Evolutionary conservation across 2,888 invertebrate genomes (phyloP), one percentile per base, ranked within the genome.

Genomic region (Melanargia galathea): DNA sequence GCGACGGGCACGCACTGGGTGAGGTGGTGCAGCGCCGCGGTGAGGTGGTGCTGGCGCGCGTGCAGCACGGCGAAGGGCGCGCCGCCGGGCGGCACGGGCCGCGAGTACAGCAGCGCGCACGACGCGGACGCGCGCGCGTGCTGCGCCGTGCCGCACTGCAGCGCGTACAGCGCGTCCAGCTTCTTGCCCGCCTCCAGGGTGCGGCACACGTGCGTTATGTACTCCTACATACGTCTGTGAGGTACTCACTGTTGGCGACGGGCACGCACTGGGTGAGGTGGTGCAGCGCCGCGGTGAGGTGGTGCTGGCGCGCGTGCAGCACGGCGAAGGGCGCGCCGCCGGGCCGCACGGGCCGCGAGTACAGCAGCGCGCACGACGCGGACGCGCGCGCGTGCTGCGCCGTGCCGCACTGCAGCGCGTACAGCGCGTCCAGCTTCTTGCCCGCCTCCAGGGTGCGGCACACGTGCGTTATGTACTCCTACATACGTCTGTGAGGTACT

Each of bases 361-460:
- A 96, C 78, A 96, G 94, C 65, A 94, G 92, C 56, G 96, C 95
- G 77, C 96, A 96, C 0, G 96, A 95, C 90, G 96, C 96, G 5
- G 96, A 94, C 0, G 96, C 96, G 59, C 96, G 92, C 40, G 96
- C 93, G 66, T 93, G 94, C 81, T 96, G 96, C 40, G 93, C 93
- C 78, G 95, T 93, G 58, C 93, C 24, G 24, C 24, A 26, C 24
- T 96, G 96, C 48, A 96, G 24, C 24, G 24, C 24, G 24, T 26
- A 26, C 24, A 26, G 24, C 24, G 24, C 24, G 24, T 26, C 24
- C 24, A 26, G 24, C 24, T 26, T 26, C 24, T 26, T 26, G n/a
- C 13, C 13, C 38, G 38, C 38, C 1, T 38, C 11, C 38, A 8
- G 38, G 11, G 38, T 38, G 38, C 38, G 10, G 38, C 38, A 38